Percentiles rank a stretch among this genome's conserved stretches.
phyloP scores from a whole-genome alignment of 2,113 vertebrate genomes.

The Hippocampus mohnikei region DNA sequence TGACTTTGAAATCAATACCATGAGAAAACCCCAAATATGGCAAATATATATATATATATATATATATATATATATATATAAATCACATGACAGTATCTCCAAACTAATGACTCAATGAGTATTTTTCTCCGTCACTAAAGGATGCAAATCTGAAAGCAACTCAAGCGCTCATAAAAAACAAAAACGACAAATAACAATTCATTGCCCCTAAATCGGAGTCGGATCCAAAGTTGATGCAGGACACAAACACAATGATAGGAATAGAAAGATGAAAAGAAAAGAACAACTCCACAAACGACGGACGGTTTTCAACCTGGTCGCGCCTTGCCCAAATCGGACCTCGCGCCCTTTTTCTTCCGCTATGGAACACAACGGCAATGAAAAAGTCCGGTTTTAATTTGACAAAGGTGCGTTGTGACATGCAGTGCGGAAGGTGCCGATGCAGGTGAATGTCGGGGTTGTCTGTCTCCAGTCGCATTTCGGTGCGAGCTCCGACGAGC shows the following conservation, averaged over 20 bases:
- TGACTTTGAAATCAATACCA: constrained; percentile 24
- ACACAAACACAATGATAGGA: constrained; percentile 46
- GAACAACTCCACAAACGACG: constrained; percentile 23
- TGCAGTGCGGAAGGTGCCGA: background rate
- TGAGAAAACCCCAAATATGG: background rate
- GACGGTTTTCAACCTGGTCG: constrained; percentile 5
- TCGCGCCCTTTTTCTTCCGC: background rate
- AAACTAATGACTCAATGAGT: background rate
- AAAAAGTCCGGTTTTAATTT: background rate
- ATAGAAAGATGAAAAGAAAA: constrained; percentile 27
- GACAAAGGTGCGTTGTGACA: background rate
- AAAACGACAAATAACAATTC: too few species aligned
- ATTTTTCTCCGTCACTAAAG: background rate
- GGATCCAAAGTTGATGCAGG: constrained; percentile 21
- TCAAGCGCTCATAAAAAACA: constrained; percentile 16
- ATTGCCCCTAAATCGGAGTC: constrained; percentile 6
- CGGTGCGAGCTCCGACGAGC: background rate
- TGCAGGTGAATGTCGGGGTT: background rate
- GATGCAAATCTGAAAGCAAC: constrained; percentile 6
- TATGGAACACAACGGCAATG: background rate
- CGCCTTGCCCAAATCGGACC: background rate
- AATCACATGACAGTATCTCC: background rate
- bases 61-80: too few species aligned
- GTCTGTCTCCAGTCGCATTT: background rate
- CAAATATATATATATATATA: too few species aligned